These are phyloP conservation scores for Orientallactaga bullata DNA, from an alignment of 2,113 vertebrate genomes.

Conservation along the genomic window DNA sequence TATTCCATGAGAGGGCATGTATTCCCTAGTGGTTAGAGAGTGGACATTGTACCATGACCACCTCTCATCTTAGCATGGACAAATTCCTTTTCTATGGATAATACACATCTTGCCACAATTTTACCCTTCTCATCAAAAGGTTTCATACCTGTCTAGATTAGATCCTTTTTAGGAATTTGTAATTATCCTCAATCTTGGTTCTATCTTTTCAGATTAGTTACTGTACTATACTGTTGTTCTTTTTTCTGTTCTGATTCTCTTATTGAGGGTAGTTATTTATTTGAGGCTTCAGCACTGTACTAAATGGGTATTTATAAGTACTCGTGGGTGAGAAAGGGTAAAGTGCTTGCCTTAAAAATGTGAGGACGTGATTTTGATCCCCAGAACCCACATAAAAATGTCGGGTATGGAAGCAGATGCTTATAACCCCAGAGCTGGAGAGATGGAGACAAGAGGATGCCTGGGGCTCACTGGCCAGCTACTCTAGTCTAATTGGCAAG, in stretches of 20 bases:
- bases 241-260: neutral
- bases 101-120: neutral
- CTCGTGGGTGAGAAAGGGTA: neutral
- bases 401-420: too few relatives aligned
- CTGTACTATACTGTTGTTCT: neutral
- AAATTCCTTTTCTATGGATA: neutral
- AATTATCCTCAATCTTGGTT: neutral
- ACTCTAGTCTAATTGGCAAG: too few relatives aligned
- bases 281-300: neutral
- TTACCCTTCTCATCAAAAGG: neutral
- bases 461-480: too few relatives aligned
- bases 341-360: too few relatives aligned
- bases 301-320: neutral
- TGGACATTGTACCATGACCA: neutral
- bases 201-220: conserved; percentile 10
- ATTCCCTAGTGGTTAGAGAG: neutral
- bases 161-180: conserved; percentile 9
- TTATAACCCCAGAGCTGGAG: too few relatives aligned
- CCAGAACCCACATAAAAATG: too few relatives aligned
- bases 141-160: neutral
- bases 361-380: too few relatives aligned
- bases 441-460: too few relatives aligned
- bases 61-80: neutral
- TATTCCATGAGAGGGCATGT: too few relatives aligned
- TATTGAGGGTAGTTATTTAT: neutral